These are phyloP conservation scores for Spisula subtruncata DNA, from an alignment of 2,888 invertebrate genomes.

Conservation along the genomic window DNA sequence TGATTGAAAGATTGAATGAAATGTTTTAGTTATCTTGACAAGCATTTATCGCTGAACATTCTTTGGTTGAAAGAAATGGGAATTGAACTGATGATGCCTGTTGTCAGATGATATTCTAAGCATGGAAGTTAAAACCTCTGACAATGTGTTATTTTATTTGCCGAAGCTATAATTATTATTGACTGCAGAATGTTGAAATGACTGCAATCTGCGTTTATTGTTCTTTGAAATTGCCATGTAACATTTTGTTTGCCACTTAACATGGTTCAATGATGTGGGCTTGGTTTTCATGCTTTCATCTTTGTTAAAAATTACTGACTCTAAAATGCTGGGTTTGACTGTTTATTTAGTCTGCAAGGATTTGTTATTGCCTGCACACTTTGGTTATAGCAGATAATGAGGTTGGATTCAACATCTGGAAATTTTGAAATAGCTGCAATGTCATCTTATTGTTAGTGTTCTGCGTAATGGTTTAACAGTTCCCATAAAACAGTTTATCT, in stretches of 20 bases:
- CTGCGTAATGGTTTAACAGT: not conserved
- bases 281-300: not conserved
- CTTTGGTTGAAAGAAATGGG: not conserved
- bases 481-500: slow-evolving; percentile 18
- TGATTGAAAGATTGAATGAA: not conserved
- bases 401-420: too few species aligned
- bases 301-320: not conserved
- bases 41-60: not conserved
- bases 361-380: not conserved
- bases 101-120: not conserved
- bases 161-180: not conserved
- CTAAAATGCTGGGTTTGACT: not conserved
- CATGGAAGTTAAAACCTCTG: not conserved
- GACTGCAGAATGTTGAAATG: not conserved
- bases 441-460: not conserved
- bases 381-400: not conserved
- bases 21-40: not conserved
- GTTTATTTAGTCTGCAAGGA: not conserved
- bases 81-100: not conserved
- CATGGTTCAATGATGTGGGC: not conserved
- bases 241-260: not conserved
- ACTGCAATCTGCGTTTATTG: not conserved
- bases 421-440: not conserved
- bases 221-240: slow-evolving; percentile 7
- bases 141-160: not conserved